These are phyloP conservation scores for Melanocharis versteri DNA, from an alignment of 2,113 vertebrate species.

Conservation along the genomic window DNA sequence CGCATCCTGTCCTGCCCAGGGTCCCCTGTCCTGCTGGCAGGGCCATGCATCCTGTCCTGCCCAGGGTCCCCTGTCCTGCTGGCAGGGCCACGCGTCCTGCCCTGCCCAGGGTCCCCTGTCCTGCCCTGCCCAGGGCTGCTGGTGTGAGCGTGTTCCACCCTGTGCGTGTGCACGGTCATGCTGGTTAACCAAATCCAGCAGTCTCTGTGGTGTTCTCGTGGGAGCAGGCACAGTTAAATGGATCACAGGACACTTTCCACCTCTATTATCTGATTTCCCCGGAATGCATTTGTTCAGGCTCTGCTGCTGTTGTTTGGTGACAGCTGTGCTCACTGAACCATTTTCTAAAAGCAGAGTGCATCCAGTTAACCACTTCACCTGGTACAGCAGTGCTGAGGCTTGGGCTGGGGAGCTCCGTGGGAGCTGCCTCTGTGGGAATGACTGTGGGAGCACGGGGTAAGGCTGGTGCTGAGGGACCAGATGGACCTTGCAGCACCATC, in stretches of 20 bases:
- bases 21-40: neutral
- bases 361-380: conserved; percentile 34
- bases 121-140: neutral
- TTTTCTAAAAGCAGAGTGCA: neutral
- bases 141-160: fast-evolving
- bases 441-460: neutral
- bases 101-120: neutral
- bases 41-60: neutral
- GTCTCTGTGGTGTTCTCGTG: neutral
- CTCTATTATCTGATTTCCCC: conserved; percentile 48
- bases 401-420: neutral
- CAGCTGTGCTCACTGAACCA: conserved; percentile 58
- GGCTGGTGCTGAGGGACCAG: neutral
- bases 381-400: neutral
- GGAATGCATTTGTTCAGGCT: conserved; percentile 27
- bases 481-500: neutral
- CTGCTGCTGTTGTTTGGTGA: conserved; percentile 36
- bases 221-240: conserved; percentile 53
- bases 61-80: too few relatives aligned
- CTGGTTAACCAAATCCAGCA: neutral
- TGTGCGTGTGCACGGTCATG: fast-evolving
- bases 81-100: neutral
- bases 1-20: too few relatives aligned
- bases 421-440: neutral
- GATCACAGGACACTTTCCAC: conserved; percentile 49